Conservation (phyloP, 2,888 invertebrate genomes). For the Cataglyphis albicans region DNA sequence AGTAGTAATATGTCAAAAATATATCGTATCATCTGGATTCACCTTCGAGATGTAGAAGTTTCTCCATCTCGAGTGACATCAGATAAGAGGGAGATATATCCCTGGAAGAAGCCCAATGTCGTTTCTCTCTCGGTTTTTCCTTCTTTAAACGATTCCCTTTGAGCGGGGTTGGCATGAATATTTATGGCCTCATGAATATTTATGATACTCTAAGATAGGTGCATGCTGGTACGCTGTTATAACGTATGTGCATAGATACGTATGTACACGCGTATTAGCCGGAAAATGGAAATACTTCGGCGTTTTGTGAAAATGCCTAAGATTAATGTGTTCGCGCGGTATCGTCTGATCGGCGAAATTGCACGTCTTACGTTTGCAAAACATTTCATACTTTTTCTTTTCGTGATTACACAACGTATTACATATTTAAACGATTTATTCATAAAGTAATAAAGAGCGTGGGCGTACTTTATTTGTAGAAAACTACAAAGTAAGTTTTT, state of each 20-base stretch:
- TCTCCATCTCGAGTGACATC: conserved; percentile 32
- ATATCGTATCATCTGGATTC: conserved; percentile 4
- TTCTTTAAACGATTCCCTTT: conserved; percentile 79
- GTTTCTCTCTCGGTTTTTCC: conserved; percentile 73
- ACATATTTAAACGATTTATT: conserved; percentile 17
- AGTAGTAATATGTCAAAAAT: conserved; percentile 32
- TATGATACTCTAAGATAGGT: conserved; percentile 67
- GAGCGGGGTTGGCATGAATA: conserved; percentile 77
- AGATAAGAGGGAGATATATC: conserved; percentile 58
- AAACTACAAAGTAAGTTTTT: neutral
- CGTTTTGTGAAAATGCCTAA: conserved; percentile 37
- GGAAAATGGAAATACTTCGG: conserved; percentile 55
- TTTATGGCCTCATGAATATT: conserved; percentile 80
- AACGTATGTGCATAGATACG: conserved; percentile 55
- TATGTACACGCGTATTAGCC: conserved; percentile 30
- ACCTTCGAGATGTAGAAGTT: conserved; percentile 23
- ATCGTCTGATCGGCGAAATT: conserved; percentile 37
- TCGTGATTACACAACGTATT: neutral
- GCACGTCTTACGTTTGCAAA: neutral
- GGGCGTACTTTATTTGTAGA: neutral
- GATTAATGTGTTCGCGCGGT: conserved; percentile 33
- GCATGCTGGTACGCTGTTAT: conserved; percentile 59
- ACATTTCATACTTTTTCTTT: neutral
- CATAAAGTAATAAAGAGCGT: neutral
- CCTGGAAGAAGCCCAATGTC: conserved; percentile 75